Conservation (phyloP, 2,113 vertebrate genomes). For the Toxostoma redivivum region DNA sequence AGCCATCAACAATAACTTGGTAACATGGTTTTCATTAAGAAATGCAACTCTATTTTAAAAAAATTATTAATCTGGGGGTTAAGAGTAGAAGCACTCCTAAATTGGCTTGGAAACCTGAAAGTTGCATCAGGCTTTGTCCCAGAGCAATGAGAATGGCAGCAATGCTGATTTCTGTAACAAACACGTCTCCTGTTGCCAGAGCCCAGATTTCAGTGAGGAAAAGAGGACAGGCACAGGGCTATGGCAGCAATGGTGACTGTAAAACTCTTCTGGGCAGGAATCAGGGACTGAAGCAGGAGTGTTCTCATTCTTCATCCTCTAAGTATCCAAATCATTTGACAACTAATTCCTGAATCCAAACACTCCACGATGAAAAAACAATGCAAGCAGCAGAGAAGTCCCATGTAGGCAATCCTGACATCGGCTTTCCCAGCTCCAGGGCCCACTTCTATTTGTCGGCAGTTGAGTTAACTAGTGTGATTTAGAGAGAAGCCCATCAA, state of each 20-base stretch:
- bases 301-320: background rate
- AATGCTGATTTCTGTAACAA: background rate
- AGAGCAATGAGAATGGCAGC: background rate
- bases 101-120: background rate
- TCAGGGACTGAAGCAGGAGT: background rate
- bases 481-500: background rate
- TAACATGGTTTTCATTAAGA: background rate
- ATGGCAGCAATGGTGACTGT: background rate
- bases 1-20: background rate
- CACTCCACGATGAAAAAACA: background rate
- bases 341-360: background rate
- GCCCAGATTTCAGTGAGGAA: background rate
- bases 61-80: background rate
- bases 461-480: background rate
- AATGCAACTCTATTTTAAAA: background rate
- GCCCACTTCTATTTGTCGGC: background rate
- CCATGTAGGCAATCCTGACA: background rate
- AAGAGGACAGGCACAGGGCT: background rate
- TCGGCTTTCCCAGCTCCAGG: background rate
- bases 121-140: background rate
- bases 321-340: background rate
- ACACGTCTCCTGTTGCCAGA: background rate
- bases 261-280: background rate
- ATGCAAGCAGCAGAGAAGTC: background rate
- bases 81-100: background rate